phyloP scores from a whole-genome alignment of 30 jellyfish, hydroid and myxozoan species.

The Chrysaora quinquecirrha region DNA sequence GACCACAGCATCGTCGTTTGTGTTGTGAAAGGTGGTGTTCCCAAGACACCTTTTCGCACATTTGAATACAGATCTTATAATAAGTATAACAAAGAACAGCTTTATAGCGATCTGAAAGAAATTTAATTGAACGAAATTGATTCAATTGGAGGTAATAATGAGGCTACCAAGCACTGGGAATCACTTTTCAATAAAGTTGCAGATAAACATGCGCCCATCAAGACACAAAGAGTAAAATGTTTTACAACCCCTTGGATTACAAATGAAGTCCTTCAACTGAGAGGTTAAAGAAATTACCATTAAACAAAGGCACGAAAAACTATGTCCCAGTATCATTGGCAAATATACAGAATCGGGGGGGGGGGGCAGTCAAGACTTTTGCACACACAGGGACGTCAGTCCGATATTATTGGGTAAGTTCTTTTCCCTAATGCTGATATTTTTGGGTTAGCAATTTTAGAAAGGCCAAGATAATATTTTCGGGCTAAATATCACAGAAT shows the following conservation, averaged over 20 bases:
- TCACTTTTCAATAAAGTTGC: slow-evolving; percentile 79
- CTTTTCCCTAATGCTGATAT: too few species aligned
- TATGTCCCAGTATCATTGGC: slow-evolving; percentile 76
- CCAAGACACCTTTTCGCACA: slow-evolving; percentile 72
- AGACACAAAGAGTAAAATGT: slow-evolving; percentile 66
- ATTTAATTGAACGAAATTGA: slow-evolving; percentile 68
- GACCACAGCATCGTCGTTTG: slow-evolving; percentile 75
- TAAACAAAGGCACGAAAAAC: slow-evolving; percentile 74
- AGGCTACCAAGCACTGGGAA: slow-evolving; percentile 77
- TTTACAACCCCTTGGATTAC: slow-evolving; percentile 75
- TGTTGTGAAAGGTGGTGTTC: slow-evolving; percentile 70
- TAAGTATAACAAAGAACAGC: slow-evolving; percentile 66
- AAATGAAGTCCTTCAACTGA: slow-evolving; percentile 75
- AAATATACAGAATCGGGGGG: too few species aligned
- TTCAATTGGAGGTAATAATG: slow-evolving; percentile 64
- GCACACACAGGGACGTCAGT: too few species aligned
- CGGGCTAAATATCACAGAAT: too few species aligned
- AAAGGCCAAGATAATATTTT: too few species aligned
- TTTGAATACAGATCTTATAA: slow-evolving; percentile 66
- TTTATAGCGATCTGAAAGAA: slow-evolving; percentile 68
- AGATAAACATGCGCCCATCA: slow-evolving; percentile 78
- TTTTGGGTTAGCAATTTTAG: too few species aligned
- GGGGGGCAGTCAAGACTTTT: too few species aligned
- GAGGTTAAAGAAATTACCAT: slow-evolving; percentile 78
- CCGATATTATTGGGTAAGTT: too few species aligned